Base-by-base conservation (phyloP, 2,113 vertebrate species). In the Cacatua alba region DNA sequence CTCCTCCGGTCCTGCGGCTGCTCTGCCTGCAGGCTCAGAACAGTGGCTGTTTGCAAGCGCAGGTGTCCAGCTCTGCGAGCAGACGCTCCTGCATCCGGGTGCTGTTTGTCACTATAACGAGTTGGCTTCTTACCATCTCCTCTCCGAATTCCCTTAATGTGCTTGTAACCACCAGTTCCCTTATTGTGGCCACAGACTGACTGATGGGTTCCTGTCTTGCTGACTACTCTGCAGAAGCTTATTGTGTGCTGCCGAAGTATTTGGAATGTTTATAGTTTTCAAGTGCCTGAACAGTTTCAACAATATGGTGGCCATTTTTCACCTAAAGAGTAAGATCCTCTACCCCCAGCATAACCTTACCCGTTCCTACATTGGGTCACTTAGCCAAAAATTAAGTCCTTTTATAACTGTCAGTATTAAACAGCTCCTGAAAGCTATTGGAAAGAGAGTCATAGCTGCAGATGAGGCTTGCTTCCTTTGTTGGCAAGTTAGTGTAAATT, bases 101-200 rank as follows among this genome's bases (percentile, higher is more conserved):
- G 85, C 89, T 94, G 87, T 92, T 96, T 95, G 88, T 95, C 90
- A 91, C 86, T 81, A 18, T 95, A 96, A 97, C 81, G 96, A 94
- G 63, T 89, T 97, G 93, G 95, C 96, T 80, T 9, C 80, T 85
- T 71, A 70, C 81, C 80, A 49, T 88, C 77, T 92, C 69, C 9
- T 76, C 86, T 68, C 92, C 0, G 3, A 78, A 28, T 49, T 72
- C 60, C 70, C 79, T 75, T 63, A 51, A 75, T 72, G 86, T 53
- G 72, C 48, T 69, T 29, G 15, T 39, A 88, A 69, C 78, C 68
- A 59, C 57, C 44, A 20, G 64, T 24, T 81, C 46, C 46, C 55
- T 41, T 69, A 62, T 51, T 69, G 83, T 12, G 7, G 60, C 64
- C 43, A 46, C 37, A 4, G 67, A 29, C 71, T 95, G 94, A 94